phyloP scores from a whole-genome alignment of 2,888 invertebrate species.

The Mimachlamys varia region DNA sequence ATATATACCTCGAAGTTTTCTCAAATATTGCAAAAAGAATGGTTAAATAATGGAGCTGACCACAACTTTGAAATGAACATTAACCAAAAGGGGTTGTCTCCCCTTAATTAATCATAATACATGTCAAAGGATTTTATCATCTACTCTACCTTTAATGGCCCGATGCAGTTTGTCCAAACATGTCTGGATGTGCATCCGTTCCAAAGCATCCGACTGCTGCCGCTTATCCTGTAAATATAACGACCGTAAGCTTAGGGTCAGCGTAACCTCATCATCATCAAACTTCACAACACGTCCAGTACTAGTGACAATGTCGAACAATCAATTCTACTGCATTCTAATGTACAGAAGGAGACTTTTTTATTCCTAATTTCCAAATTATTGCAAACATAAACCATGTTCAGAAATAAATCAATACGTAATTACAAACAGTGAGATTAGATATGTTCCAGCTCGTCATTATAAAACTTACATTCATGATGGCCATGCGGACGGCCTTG shows the following conservation, averaged over 20 bases:
- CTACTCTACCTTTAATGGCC: conserved; percentile 88
- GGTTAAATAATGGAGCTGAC: no score
- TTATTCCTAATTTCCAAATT: no score
- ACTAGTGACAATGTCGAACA: no score
- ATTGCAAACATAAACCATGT: neutral
- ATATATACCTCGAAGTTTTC: no score
- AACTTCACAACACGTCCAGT: no score
- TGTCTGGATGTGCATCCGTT: conserved; percentile 93
- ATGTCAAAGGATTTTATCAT: neutral
- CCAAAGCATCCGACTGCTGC: conserved; percentile 92
- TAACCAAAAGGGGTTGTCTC: no score
- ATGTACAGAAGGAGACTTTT: no score
- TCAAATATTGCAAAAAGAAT: no score
- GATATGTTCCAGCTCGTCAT: neutral
- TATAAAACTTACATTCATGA: conserved; percentile 85
- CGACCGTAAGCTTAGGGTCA: neutral
- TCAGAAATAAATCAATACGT: neutral
- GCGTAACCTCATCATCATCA: neutral
- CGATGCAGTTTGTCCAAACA: conserved; percentile 96
- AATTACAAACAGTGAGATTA: neutral
- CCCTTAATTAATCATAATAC: no score
- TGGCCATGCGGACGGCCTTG: conserved; percentile 93
- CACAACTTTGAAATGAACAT: no score
- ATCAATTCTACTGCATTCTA: no score
- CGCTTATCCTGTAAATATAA: conserved; percentile 89